A percentile compares a stretch with the other conserved stretches of the same genome.
Conservation (phyloP, 2,888 invertebrate genomes). For the Drosophila nigritarsus region DNA sequence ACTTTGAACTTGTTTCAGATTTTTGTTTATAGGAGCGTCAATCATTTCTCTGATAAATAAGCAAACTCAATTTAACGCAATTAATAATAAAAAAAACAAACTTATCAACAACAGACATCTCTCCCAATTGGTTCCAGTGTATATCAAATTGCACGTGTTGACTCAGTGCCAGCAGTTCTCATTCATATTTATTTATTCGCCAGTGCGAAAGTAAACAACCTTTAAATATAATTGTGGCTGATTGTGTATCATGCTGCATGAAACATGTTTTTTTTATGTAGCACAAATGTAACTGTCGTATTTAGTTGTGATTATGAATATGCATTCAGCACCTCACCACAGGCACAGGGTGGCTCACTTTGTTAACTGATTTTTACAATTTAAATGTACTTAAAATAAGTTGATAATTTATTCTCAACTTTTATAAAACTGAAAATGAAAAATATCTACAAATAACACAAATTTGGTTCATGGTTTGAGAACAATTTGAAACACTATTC, state of each 20-base stretch:
- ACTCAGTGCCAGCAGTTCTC: conserved; percentile 35
- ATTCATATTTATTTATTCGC: conserved; percentile 25
- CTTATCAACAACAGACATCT: background rate
- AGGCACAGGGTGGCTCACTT: background rate
- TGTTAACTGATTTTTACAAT: too few relatives aligned
- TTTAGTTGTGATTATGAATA: background rate
- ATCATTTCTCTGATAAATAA: background rate
- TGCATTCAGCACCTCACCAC: background rate
- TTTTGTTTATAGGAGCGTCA: background rate
- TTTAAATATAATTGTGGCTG: background rate
- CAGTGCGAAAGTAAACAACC: conserved; percentile 14
- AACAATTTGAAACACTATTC: too few relatives aligned
- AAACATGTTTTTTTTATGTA: background rate
- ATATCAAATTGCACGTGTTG: conserved; percentile 27
- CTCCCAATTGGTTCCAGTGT: background rate
- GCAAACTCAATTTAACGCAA: background rate
- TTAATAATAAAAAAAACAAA: too few relatives aligned
- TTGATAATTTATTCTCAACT: too few relatives aligned
- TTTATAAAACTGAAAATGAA: too few relatives aligned
- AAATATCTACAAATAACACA: background rate
- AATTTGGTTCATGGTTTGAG: background rate
- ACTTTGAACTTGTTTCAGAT: background rate
- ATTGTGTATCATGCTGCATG: conserved; percentile 16
- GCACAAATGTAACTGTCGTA: background rate
- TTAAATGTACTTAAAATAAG: too few relatives aligned